Evolutionary conservation across 2,888 invertebrate species (phyloP), one percentile per base, ranked within the genome.

Genomic region (Cryptosula pallasiana): DNA sequence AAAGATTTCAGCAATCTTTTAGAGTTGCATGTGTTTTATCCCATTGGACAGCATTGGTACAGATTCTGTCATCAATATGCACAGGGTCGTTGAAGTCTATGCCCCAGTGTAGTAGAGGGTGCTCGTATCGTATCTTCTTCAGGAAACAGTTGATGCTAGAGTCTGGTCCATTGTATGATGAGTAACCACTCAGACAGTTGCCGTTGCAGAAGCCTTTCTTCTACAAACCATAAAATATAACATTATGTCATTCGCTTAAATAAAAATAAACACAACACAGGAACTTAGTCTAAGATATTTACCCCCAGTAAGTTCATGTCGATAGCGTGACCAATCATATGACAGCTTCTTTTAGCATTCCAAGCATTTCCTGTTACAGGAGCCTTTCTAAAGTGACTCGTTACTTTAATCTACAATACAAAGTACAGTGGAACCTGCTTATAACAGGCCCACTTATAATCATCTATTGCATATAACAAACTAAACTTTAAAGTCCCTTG

Each of bases 301-400:
- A 69, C 69, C 3, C 34, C 35, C 3, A 20, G 5, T n/a, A 69
- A 16, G 25, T 69, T 69, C 69, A 69, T 69, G 69, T 69, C 69
- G 5, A 69, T 69, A 25, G 69, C 69, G 69, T 69, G 69, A 23
- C 69, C 69, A 35, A 69, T 69, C 69, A 69, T 69, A 29, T 69
- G 69, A 23, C 69, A 69, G 69, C 69, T 69, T 35, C 69, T 16
- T 23, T 69, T 32, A 35, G 69, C 69, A 29, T 69, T 69, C 69
- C 69, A 69, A 5, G 5, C 13, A 35, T 69, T 69, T 20, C 69
- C 69, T 13, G 32, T 16, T 29, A 69, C 69, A 23, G 69, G 69
- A 13, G 9, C 32, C 23, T 69, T 69, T 29, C 69, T 13, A 29
- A n/a, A 69, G n/a, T 69, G 69, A 23, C 69, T 69, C 16, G 69